Evolutionary conservation across 1,140 invertebrate genomes (phyloP).

Genomic region (Chironomus striatipennis): DNA sequence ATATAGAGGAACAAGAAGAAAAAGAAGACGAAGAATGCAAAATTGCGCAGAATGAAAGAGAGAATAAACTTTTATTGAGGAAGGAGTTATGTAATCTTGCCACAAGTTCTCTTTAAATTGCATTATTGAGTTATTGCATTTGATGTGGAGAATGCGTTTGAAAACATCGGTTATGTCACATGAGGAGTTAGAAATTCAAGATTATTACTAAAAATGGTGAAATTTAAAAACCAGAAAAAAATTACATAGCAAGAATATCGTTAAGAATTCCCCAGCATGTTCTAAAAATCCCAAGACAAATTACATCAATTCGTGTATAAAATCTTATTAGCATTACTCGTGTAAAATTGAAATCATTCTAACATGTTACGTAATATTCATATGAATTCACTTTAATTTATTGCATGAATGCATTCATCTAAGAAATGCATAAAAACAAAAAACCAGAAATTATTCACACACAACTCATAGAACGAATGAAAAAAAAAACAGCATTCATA

Average conservation of each 20-base stretch:
- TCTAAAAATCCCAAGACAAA: too few species aligned
- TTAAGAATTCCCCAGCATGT: too few species aligned
- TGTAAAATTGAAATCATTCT: too few species aligned
- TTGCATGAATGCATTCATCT: slow-evolving; percentile 12
- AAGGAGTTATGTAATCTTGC: slow-evolving; percentile 8
- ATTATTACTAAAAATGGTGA: too few species aligned
- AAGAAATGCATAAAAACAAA: background rate
- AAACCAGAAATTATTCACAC: background rate
- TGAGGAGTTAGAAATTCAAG: too few species aligned
- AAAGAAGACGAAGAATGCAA: background rate
- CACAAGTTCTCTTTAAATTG: background rate
- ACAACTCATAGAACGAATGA: too few species aligned
- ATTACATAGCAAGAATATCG: too few species aligned
- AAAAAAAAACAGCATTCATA: background rate
- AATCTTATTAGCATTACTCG: too few species aligned
- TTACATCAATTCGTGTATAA: too few species aligned
- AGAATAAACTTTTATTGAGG: background rate
- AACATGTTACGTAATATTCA: background rate
- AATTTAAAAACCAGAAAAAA: too few species aligned
- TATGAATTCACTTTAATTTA: background rate
- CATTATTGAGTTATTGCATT: background rate
- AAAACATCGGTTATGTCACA: too few species aligned
- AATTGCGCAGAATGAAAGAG: background rate
- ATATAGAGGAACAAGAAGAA: background rate
- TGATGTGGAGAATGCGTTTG: too few species aligned